Base-by-base conservation (phyloP, 2,888 invertebrate genomes). In the Drosophila stalkeri region DNA sequence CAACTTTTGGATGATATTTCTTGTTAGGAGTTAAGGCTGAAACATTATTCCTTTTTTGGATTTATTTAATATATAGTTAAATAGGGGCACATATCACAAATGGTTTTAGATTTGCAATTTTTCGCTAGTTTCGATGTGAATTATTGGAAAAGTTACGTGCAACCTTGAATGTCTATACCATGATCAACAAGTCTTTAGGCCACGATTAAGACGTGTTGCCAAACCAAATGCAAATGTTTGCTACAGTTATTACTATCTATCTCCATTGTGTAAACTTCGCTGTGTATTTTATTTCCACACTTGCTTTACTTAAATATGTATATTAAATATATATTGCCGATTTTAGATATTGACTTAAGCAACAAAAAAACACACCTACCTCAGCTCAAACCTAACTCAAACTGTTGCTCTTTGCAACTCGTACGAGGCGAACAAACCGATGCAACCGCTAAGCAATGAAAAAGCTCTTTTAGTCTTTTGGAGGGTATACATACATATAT, bases 391-490 rank as follows among this genome's bases (percentile, higher is more conserved):
- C 60, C 65, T 43, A 70, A 72, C 63, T 71, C 55, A 44, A 66
- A 76, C 77, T 80, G 63, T 54, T 62, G 43, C 46, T 61, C 64
- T 64, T 56, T 63, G 55, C 43, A 62, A 62, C 41, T 60, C 55
- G 69, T 56, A 55, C 76, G 68, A 52, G 20, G 55, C 41, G 5
- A 27, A 51, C 78, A 39, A 39, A 33, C 51, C 16, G 33, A 62
- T 31, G 61, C 61, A 74, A 74, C 44, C 51, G 47, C 56, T 65
- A 54, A 39, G 52, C 71, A 62, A 39, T 54, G 46, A 63, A 76
- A 77, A 77, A 77, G 80, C 77, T 80, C 72, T 64, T 65, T 47
- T 14, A 49, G 72, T 52, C 65, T 65, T 65, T 63, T 44, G 33
- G 35, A 20, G n/a, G 20, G 33, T 60, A 60, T 57, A 56, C 18